Evolutionary conservation across 35 echinoderm and acorn worm species (phyloP), one percentile per base, ranked within the genome.

Genomic region (Ophioderma brevispina): DNA sequence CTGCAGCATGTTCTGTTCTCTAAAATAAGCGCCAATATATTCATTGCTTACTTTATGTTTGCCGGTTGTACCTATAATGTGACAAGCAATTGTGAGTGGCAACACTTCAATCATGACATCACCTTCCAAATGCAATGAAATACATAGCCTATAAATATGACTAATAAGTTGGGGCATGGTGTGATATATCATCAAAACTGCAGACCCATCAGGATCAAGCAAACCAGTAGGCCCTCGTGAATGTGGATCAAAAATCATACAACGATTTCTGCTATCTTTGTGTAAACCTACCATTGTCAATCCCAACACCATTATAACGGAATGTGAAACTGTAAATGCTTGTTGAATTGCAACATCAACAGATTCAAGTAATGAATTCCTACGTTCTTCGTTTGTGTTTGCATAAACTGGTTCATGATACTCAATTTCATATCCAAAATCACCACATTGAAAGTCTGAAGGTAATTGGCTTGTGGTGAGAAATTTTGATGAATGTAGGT

Each of bases 21-120:
- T 77, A 13, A 88, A 88, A 88, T 88, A 88, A 77, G 64, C 30
- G 2, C 32, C n/a, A 19, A 88, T 39, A n/a, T 15, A 5, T n/a
- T 18, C 14, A 88, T 23, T 78, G 1, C 75, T 28, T 37, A 86
- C 75, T 6, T 0, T 33, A 5, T 36, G n/a, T 25, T 40, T 10
- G 37, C 86, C 76, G 13, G 4, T 31, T 30, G 31, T 10, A 46
- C 38, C 78, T 40, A 78, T 1, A 6, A 88, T 78, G 19, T 42
- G 21, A 42, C 70, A 79, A 1, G 37, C 36, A 37, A 88, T n/a
- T 38, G 33, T 4, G 10, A 88, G 1, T 31, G 86, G 86, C 19
- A 30, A 11, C 39, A 88, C 39, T 88, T 88, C 70, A 38, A 88
- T 52, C 8, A 11, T 11, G 46, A 8, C 21, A 11, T 8, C 8